Evolutionary conservation across 2,797 vertebrate genomes (phyloP), one percentile per base, ranked within the genome.

Genomic region (Eutrigla gurnardus): DNA sequence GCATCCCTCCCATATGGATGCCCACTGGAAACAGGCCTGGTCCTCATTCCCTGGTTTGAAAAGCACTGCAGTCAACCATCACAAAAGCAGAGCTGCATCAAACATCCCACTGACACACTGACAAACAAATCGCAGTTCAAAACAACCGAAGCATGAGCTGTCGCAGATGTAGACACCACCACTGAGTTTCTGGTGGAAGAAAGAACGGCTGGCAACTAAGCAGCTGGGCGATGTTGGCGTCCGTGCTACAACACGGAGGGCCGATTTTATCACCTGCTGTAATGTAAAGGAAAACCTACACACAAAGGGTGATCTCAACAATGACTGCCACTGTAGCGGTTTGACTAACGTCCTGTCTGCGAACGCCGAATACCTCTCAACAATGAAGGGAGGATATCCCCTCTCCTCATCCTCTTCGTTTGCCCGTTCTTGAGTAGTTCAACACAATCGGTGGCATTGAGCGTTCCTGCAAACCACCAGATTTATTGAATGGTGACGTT

Each of bases 1-100:
- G 50, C 8, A 1, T 36, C 66, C 57, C 45, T 32, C 61, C 66
- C 58, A 6, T 40, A 35, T 37, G 42, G 53, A 71, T 57, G 72
- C 43, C 72, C 36, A 37, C 55, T 80, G 71, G 84, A 86, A 87
- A 70, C 37, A 32, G 14, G 75, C 65, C 83, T 72, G 73, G 55
- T 62, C 52, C 71, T 86, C 76, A 70, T 85, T 84, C 70, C 77
- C 11, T 37, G 81, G 63, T 86, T 61, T 72, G 75, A 78, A 66
- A 73, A 79, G 70, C 68, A 25, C 82, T 77, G 81, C 86, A 90
- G 84, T 88, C 85, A 85, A 91, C 91, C 90, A 93, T 92, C 87
- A 91, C 77, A 86, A 78, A 76, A 32, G 67, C 73, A 69, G 62
- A 80, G 50, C 78, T 58, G 77, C 83, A 80, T 86, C 82, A 82